These are phyloP conservation scores for Rotaria macrura DNA, from an alignment of 2,888 invertebrate species.

Conservation along the genomic window DNA sequence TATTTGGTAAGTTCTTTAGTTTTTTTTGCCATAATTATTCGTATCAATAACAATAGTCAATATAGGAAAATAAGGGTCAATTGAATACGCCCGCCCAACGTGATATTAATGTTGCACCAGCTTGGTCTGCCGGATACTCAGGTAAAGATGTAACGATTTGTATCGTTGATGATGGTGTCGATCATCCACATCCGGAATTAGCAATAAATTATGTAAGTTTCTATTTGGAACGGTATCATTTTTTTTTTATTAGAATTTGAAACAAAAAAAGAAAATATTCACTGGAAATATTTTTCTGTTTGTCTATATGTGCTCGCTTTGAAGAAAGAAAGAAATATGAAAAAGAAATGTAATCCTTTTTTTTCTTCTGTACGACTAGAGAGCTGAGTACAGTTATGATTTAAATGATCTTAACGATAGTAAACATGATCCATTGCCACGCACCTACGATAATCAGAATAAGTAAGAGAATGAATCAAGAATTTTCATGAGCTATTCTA, in stretches of 20 bases:
- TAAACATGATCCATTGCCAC: slow-evolving; percentile 31
- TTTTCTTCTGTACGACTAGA: background rate
- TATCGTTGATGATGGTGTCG: slow-evolving; percentile 87
- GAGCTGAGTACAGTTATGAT: slow-evolving; percentile 32
- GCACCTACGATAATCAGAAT: slow-evolving; percentile 27
- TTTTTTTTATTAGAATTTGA: too few relatives aligned
- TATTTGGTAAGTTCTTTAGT: background rate
- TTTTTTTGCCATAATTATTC: background rate
- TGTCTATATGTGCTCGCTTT: too few relatives aligned
- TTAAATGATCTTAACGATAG: slow-evolving; percentile 32
- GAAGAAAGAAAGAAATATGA: too few relatives aligned
- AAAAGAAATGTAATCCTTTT: background rate
- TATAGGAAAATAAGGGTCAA: slow-evolving; percentile 23
- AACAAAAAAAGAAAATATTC: background rate
- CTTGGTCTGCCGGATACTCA: slow-evolving; percentile 84
- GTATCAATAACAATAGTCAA: too few relatives aligned
- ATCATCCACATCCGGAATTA: slow-evolving; percentile 87
- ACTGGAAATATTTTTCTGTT: too few relatives aligned
- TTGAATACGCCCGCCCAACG: background rate
- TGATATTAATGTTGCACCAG: slow-evolving; percentile 89
- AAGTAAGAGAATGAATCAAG: slow-evolving; percentile 1
- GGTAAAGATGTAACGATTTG: slow-evolving; percentile 88
- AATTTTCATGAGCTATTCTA: background rate
- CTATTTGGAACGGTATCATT: background rate
- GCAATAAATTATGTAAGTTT: slow-evolving; percentile 71